Evolutionary conservation across 2,888 invertebrate genomes (phyloP).

Genomic region (Lamellibrachia columna): DNA sequence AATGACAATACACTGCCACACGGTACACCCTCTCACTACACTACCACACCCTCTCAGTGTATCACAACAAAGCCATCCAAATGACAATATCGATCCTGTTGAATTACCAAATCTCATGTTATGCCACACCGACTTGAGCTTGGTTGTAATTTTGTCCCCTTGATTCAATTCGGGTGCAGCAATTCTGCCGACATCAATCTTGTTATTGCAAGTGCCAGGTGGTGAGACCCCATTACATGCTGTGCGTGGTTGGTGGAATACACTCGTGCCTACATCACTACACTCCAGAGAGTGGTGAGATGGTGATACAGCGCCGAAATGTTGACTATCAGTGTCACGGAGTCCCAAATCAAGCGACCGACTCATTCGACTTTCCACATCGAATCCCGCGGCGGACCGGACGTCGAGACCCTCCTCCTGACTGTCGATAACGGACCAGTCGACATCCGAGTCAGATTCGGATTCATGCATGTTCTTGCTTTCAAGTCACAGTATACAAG

Average conservation of each 20-base stretch:
- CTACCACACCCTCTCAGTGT: too few species aligned
- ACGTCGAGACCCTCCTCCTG: background rate
- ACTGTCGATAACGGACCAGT: background rate
- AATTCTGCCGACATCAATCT: background rate
- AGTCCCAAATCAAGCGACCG: background rate
- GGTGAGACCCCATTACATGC: background rate
- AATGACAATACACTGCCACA: too few species aligned
- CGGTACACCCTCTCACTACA: too few species aligned
- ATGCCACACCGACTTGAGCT: conserved; percentile 88
- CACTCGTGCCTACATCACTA: background rate
- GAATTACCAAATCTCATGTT: conserved; percentile 83
- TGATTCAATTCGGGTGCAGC: conserved; percentile 35
- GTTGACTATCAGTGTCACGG: background rate
- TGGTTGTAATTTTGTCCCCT: conserved; percentile 79
- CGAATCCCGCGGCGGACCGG: background rate
- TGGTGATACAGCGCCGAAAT: background rate
- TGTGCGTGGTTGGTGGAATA: background rate
- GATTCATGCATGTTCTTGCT: background rate
- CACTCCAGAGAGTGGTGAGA: background rate
- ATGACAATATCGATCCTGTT: too few species aligned
- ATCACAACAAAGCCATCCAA: background rate
- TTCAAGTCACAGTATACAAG: background rate
- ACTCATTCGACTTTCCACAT: conserved; percentile 9
- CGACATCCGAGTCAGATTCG: background rate
- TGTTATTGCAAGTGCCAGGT: background rate